Evolutionary conservation across 2,888 invertebrate genomes (phyloP).

Genomic region (Erebia ligea): DNA sequence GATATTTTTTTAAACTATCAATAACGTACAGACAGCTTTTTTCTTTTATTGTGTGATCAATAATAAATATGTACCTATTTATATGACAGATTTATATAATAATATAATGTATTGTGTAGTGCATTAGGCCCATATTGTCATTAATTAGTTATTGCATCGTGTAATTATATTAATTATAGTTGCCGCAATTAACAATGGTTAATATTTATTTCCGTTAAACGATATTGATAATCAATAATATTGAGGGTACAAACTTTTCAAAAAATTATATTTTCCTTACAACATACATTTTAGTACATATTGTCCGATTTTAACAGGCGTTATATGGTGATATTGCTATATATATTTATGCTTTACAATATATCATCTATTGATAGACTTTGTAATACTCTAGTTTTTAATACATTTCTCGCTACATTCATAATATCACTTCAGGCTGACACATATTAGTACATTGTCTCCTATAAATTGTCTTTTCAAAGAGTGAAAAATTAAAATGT

Average conservation of each 20-base stretch:
- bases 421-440: constrained; percentile 71
- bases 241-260: constrained; percentile 50
- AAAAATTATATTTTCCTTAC: constrained; percentile 43
- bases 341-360: constrained; percentile 49
- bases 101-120: constrained; percentile 12
- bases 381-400: constrained; percentile 48
- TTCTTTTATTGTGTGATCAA: constrained; percentile 19
- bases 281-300: constrained; percentile 53
- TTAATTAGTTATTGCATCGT: constrained; percentile 44
- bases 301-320: constrained; percentile 70
- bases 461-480: constrained; percentile 63
- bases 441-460: constrained; percentile 51
- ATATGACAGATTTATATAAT: constrained; percentile 24
- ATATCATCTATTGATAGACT: constrained; percentile 46
- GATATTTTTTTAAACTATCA: not conserved
- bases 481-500: constrained; percentile 51
- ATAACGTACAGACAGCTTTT: not conserved
- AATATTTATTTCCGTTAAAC: constrained; percentile 44
- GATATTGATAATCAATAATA: constrained; percentile 45
- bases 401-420: constrained; percentile 61
- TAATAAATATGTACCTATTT: constrained; percentile 27
- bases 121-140: constrained; percentile 52
- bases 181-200: constrained; percentile 44
- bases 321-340: constrained; percentile 55
- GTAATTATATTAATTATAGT: constrained; percentile 51